phyloP scores from a whole-genome alignment of 2,797 vertebrate genomes.

The Pseudochirops cupreus region DNA sequence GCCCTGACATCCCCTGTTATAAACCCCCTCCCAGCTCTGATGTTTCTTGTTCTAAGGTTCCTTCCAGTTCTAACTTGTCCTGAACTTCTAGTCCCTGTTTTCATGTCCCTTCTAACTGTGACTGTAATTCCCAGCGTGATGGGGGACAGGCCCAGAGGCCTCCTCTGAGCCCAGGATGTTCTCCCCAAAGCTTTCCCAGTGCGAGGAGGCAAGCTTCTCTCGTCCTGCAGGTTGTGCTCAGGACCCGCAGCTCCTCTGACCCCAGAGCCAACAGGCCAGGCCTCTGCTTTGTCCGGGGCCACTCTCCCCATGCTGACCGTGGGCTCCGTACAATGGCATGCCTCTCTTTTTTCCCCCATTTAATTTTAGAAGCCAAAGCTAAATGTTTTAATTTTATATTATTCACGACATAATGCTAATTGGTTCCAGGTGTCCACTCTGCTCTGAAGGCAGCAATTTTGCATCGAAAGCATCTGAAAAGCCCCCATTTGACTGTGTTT shows the following conservation, averaged over 20 bases:
- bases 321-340: conserved; percentile 76
- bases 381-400: conserved; percentile 88
- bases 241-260: neutral
- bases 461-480: conserved; percentile 90
- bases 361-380: conserved; percentile 85
- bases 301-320: conserved; percentile 1
- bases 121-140: neutral
- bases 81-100: neutral
- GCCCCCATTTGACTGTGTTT: conserved; percentile 89
- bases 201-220: neutral
- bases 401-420: conserved; percentile 87
- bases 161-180: neutral
- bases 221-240: neutral
- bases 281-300: neutral
- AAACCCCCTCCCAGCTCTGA: neutral
- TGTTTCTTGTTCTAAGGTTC: neutral
- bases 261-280: neutral
- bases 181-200: neutral
- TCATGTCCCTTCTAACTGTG: neutral
- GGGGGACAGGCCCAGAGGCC: neutral
- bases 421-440: conserved; percentile 80
- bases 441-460: conserved; percentile 76
- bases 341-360: conserved; percentile 81
- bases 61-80: neutral
- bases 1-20: neutral